phyloP scores from a whole-genome alignment of 1,140 invertebrate species.

The Ceratoteleas bidentatus region DNA sequence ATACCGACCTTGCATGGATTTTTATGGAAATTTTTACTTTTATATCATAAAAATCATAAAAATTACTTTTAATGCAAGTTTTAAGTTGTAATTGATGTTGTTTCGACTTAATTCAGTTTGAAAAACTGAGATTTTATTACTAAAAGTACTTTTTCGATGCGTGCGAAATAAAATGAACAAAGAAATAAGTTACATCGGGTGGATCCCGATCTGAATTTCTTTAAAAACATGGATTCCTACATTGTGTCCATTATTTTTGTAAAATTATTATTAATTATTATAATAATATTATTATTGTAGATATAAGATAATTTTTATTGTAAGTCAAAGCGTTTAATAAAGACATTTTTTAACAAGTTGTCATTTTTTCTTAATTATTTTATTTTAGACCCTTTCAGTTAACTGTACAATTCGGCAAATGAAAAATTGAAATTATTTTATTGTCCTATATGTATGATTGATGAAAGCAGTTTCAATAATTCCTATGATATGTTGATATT shows the following conservation, averaged over 20 bases:
- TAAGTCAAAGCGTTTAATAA: too few relatives aligned
- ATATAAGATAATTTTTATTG: too few relatives aligned
- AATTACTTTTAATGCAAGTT: not conserved
- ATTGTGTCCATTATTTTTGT: slow-evolving; percentile 33
- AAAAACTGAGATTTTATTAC: not conserved
- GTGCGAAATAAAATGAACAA: slow-evolving; percentile 25
- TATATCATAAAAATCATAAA: not conserved
- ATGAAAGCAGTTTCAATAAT: too few relatives aligned
- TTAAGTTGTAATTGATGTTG: not conserved
- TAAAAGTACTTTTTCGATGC: slow-evolving; percentile 21
- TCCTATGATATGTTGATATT: too few relatives aligned
- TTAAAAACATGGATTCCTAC: slow-evolving; percentile 16
- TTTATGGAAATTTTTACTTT: too few relatives aligned
- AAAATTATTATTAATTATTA: slow-evolving; percentile 40
- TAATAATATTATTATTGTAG: slow-evolving; percentile 35
- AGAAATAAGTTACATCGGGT: slow-evolving; percentile 19
- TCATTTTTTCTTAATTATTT: too few relatives aligned
- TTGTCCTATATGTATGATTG: too few relatives aligned
- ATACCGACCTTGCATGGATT: too few relatives aligned
- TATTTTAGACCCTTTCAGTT: too few relatives aligned
- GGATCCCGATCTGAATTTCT: slow-evolving; percentile 16
- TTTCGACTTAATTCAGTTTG: not conserved
- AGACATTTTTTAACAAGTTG: too few relatives aligned
- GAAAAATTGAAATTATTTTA: too few relatives aligned
- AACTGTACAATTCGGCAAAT: too few relatives aligned